Evolutionary conservation across 53 echinoderm and acorn worm genomes (phyloP), one percentile per base, ranked within the genome.

Genomic region (Paracentrotus lividus): DNA sequence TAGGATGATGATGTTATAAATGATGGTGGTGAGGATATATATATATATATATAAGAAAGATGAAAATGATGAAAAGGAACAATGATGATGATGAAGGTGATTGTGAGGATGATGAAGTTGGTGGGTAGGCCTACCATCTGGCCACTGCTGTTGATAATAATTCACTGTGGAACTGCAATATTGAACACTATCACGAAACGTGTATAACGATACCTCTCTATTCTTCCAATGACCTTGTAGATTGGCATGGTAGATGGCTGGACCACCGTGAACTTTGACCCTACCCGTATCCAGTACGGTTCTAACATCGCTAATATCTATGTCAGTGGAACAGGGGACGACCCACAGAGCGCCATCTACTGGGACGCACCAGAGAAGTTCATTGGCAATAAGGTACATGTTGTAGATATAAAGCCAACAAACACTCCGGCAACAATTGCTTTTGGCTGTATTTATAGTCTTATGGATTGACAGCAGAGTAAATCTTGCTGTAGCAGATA

Each of bases 311-410:
- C 97, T 58, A 97, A 93, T 64, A 94, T 96, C 75, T 94, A 93
- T 42, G 94, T 95, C 0, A 86, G 93, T 49, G 93, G 95, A n/a
- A 85, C 77, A 60, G 97, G 96, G 1, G 92, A 94, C 18, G 96
- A 97, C 67, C 98, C 98, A 40, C 85, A 94, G 38, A 52, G 84
- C 85, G 94, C 96, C 54, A 98, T 98, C 93, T 97, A 98, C 64
- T 98, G 98, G 98, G 69, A 93, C 15, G 96, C 98, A 9, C 96
- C 97, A 21, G 49, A 78, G 13, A 88, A 84, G 40, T 98, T 96
- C 77, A 92, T 94, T 20, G 98, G 96, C 31, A 95, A 94, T 67
- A 95, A 97, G 96, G 98, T 98, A 60, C 9, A 58, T 24, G 5
- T 5, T 18, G 18, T 20, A 40, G 40, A 72, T n/a, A n/a, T n/a